A percentile compares a stretch with the other conserved stretches of the same genome.
These are phyloP conservation scores for Trissonchulus latispiculum DNA, from an alignment of 2,888 invertebrate species.

Conservation along the genomic window DNA sequence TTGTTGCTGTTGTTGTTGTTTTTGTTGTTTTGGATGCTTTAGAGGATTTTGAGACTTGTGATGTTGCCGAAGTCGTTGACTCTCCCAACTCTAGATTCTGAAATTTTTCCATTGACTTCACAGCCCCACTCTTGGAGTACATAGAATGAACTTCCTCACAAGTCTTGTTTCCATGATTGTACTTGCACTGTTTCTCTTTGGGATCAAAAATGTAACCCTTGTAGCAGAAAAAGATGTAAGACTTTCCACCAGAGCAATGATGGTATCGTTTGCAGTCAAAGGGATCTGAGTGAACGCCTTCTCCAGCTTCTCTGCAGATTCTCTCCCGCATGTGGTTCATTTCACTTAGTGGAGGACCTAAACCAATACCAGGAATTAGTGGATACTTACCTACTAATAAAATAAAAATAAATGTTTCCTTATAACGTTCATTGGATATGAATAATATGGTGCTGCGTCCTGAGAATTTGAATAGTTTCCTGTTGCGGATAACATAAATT, in stretches of 20 bases:
- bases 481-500: too few relatives aligned
- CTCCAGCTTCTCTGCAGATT: not conserved
- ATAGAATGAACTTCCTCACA: not conserved
- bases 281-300: conserved; percentile 12
- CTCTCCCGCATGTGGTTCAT: too few relatives aligned
- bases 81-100: not conserved
- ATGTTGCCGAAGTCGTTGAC: not conserved
- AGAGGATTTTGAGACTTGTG: not conserved
- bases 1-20: too few relatives aligned
- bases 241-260: conserved; percentile 8
- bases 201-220: conserved; percentile 23
- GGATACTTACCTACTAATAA: too few relatives aligned
- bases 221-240: conserved; percentile 19
- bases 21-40: not conserved
- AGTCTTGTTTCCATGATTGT: not conserved
- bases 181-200: conserved; percentile 12
- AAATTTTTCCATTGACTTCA: not conserved
- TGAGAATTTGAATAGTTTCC: too few relatives aligned
- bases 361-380: too few relatives aligned
- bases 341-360: too few relatives aligned
- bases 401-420: too few relatives aligned
- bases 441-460: too few relatives aligned
- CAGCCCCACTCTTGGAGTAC: not conserved
- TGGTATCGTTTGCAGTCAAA: conserved; percentile 18
- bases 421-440: too few relatives aligned